Base-by-base conservation (phyloP, 2,797 vertebrate genomes). In the Acomys russatus region DNA sequence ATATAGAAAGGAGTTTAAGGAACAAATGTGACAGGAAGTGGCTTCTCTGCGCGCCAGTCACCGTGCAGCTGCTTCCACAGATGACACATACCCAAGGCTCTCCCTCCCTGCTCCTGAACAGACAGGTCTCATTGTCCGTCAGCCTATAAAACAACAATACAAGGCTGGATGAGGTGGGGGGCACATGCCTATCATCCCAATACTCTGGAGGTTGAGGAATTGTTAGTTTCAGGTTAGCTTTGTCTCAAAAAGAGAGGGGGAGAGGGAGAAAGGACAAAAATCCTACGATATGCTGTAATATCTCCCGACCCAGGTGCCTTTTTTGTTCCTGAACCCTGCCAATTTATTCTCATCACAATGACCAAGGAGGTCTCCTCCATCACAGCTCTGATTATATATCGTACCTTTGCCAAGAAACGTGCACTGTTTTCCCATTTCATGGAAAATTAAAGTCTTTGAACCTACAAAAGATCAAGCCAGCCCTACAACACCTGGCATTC, bases 91-190 rank as follows among this genome's bases (percentile, higher is more conserved):
- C 9, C 51, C 44, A 35, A 82, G 28, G 17, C n/a, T 79, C 68
- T 35, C 5, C 7, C 30, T 30, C 1, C 22, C 38, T 6, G 92
- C 25, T 56, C 12, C 11, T 85, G 0, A 10, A 7, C 0, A 23
- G 9, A 77, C 11, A 82, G 2, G 35, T 82, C 76, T 78, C 54
- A 30, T 64, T 89, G 7, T 91, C 23, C 25, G 4, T 15, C 78
- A 79, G 76, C 38, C 15, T 51, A 7, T 54, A 91, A 66, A 33
- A 77, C 49, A 33, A 44, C 38, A 86, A 15, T 8, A 12, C 23
- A 28, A 70, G 23, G 10, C 17, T 35, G 28, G n/a, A 66, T 20
- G 33, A 33, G 82, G 2, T 30, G 35, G 61, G 33, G 1, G 22
- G 44, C 11, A 2, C 15, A 7, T 28, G 59, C n/a, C 49, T 90